A percentile compares a stretch with the other conserved stretches of the same genome.
These are phyloP conservation scores for Blastobasis lacticolella DNA, from an alignment of 2,888 invertebrate genomes.

Conservation along the genomic window DNA sequence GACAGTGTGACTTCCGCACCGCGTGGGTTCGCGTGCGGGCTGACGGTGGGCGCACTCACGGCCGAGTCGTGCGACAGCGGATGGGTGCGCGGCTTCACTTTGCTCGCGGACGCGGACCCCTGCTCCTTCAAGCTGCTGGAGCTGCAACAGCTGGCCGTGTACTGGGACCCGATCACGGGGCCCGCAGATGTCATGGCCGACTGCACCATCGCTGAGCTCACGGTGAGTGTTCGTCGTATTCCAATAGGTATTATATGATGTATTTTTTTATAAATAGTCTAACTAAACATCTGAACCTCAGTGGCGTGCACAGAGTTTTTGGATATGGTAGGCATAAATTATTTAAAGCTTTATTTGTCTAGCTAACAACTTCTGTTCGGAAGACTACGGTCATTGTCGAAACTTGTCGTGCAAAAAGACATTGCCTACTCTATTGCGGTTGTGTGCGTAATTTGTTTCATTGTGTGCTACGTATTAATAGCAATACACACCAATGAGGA, in stretches of 20 bases:
- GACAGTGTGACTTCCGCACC: slow-evolving; percentile 83
- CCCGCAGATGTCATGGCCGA: slow-evolving; percentile 77
- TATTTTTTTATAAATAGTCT: background rate
- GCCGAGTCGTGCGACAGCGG: slow-evolving; percentile 94
- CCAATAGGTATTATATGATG: background rate
- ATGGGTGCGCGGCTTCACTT: slow-evolving; percentile 85
- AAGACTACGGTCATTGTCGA: too few relatives aligned
- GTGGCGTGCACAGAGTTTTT: background rate
- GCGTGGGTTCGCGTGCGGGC: slow-evolving; percentile 87
- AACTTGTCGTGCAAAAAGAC: too few relatives aligned
- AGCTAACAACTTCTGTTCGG: too few relatives aligned
- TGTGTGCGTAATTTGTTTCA: too few relatives aligned
- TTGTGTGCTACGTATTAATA: too few relatives aligned
- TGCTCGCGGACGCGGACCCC: slow-evolving; percentile 71
- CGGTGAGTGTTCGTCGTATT: slow-evolving; percentile 56
- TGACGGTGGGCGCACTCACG: slow-evolving; percentile 88
- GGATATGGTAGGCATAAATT: background rate
- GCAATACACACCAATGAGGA: too few relatives aligned
- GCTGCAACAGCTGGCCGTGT: slow-evolving; percentile 89
- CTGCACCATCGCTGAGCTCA: slow-evolving; percentile 79
- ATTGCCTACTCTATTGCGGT: too few relatives aligned
- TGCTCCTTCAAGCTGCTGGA: slow-evolving; percentile 92
- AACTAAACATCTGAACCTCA: background rate
- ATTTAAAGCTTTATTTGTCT: too few relatives aligned
- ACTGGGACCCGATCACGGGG: slow-evolving; percentile 86